Percentiles rank a stretch among this genome's conserved stretches.
These are phyloP conservation scores for Aleiodes leptofemur DNA, from an alignment of 2,888 invertebrate genomes.

Conservation along the genomic window DNA sequence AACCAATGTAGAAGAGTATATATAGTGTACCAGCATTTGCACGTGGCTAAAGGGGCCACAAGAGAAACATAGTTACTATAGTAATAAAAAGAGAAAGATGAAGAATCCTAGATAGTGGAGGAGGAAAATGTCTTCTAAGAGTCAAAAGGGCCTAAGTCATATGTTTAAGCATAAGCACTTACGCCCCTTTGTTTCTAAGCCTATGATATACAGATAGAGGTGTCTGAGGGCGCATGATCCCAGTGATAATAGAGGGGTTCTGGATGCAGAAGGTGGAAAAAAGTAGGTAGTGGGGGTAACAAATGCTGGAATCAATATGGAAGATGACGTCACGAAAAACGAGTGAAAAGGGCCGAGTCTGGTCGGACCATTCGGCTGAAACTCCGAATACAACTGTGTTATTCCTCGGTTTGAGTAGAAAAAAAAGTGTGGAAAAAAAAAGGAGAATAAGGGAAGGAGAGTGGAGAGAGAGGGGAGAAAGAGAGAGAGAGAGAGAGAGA, in stretches of 20 bases:
- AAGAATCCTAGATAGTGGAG: neutral
- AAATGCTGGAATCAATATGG: constrained; percentile 43
- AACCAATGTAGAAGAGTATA: neutral
- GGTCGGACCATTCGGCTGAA: constrained; percentile 36
- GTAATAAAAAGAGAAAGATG: neutral
- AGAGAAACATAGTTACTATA: no score
- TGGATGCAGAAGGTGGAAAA: neutral
- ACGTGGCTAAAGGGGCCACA: neutral
- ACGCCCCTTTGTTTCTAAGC: no score
- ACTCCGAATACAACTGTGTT: constrained; percentile 25
- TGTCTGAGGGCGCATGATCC: constrained; percentile 1
- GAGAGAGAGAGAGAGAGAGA: constrained; percentile 23
- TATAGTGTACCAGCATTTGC: constrained; percentile 32
- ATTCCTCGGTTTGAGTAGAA: constrained; percentile 33
- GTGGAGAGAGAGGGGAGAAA: constrained; percentile 25
- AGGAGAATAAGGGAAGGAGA: constrained; percentile 30
- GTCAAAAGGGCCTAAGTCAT: no score
- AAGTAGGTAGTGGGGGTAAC: neutral
- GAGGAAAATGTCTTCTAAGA: neutral
- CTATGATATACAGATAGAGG: no score
- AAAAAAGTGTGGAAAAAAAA: constrained; percentile 33
- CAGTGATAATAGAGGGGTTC: neutral
- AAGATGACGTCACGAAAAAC: constrained; percentile 44
- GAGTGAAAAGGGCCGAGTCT: constrained; percentile 39
- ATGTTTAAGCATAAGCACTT: no score